Evolutionary conservation across 1,140 invertebrate species (phyloP).

Genomic region (Drosophila setifemur): DNA sequence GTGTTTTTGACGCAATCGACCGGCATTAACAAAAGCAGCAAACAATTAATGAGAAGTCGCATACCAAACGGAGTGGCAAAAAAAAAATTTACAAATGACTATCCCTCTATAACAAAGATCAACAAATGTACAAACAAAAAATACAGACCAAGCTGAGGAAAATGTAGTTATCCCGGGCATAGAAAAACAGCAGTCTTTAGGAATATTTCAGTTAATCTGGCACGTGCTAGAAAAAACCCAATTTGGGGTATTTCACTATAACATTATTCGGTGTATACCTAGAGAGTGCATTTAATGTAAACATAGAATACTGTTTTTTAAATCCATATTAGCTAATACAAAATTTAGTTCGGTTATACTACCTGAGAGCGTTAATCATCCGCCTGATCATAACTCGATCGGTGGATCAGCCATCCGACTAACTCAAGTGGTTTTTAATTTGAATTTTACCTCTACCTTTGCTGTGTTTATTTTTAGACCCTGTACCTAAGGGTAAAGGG

Average conservation of each 20-base stretch:
- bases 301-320: too few species aligned
- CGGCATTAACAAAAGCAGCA: constrained; percentile 55
- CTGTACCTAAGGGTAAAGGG: too few species aligned
- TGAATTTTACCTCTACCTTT: neutral
- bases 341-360: neutral
- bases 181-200: constrained; percentile 1
- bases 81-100: constrained; percentile 54
- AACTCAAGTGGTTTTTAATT: constrained; percentile 43
- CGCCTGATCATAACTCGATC: constrained; percentile 33
- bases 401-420: constrained; percentile 25
- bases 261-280: too few species aligned
- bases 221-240: neutral
- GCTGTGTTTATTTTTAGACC: too few species aligned
- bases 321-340: too few species aligned
- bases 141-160: neutral
- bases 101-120: constrained; percentile 64
- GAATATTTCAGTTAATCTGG: neutral
- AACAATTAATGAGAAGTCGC: constrained; percentile 75
- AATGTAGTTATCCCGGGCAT: neutral
- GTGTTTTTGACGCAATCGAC: constrained; percentile 74
- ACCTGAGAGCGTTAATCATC: neutral
- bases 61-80: constrained; percentile 44
- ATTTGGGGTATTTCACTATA: neutral
- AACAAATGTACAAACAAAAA: constrained; percentile 59
- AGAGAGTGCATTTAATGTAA: too few species aligned